Evolutionary conservation across 2,113 vertebrate genomes (phyloP).

Genomic region (Phycodurus eques): DNA sequence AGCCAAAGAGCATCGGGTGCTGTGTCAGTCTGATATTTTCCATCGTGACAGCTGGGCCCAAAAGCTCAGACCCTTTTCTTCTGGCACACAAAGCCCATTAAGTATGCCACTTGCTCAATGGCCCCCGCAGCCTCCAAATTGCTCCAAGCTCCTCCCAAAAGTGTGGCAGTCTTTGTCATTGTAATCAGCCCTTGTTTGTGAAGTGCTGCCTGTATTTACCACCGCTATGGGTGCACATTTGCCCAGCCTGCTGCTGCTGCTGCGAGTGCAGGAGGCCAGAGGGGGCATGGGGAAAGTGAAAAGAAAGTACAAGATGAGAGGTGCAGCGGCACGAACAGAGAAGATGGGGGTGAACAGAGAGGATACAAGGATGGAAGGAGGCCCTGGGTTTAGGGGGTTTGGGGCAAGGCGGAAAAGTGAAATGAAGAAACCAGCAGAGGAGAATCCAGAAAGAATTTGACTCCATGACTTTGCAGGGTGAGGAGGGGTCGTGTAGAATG

Average conservation of each 20-base stretch:
- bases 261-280: slow-evolving; percentile 36
- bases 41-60: slow-evolving; percentile 87
- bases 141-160: slow-evolving; percentile 86
- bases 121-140: slow-evolving; percentile 79
- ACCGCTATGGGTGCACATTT: slow-evolving; percentile 68
- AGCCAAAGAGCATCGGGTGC: slow-evolving; percentile 63
- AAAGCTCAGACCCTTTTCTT: slow-evolving; percentile 74
- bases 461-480: slow-evolving; percentile 42
- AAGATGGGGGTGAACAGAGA: slow-evolving; percentile 5
- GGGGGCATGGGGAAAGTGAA: slow-evolving; percentile 42
- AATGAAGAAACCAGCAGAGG: slow-evolving; percentile 39
- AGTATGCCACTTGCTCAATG: slow-evolving; percentile 86
- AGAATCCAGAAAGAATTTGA: slow-evolving; percentile 37
- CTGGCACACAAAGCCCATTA: slow-evolving; percentile 89
- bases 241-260: slow-evolving; percentile 63
- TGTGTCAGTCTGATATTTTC: slow-evolving; percentile 81
- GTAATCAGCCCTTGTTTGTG: slow-evolving; percentile 82
- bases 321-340: background rate
- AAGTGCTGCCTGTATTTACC: slow-evolving; percentile 81
- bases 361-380: slow-evolving; percentile 1
- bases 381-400: slow-evolving; percentile 1
- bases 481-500: background rate
- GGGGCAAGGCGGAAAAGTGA: slow-evolving; percentile 37
- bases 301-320: slow-evolving; percentile 25
- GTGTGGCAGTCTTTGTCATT: slow-evolving; percentile 94